phyloP scores from a whole-genome alignment of 64 coral and sea anemone genomes.

The Trachythela sp. region DNA sequence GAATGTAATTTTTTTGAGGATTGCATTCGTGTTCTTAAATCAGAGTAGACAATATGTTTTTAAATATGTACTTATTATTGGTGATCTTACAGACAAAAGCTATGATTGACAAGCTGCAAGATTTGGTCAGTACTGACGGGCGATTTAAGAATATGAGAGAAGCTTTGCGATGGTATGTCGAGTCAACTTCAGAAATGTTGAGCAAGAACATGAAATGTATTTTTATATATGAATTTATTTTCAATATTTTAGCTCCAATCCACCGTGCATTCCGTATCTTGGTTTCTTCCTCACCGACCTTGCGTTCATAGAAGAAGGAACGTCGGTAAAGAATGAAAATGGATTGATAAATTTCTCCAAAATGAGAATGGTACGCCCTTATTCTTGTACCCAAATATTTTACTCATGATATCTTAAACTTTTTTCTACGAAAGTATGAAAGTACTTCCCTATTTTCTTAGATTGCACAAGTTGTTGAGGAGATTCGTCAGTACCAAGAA shows the following conservation, averaged over 20 bases:
- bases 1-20: too few relatives aligned
- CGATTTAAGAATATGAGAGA: conserved; percentile 91
- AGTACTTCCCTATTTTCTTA: conserved; percentile 17
- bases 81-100: conserved; percentile 73
- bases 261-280: conserved; percentile 87
- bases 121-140: conserved; percentile 89
- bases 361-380: conserved; percentile 95
- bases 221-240: too few relatives aligned
- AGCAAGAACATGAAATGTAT: neutral
- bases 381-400: too few relatives aligned
- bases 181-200: neutral
- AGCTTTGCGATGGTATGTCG: conserved; percentile 80
- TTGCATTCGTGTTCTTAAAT: too few relatives aligned
- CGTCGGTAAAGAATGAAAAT: conserved; percentile 66
- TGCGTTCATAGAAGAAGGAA: conserved; percentile 95
- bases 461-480: conserved; percentile 92
- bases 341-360: conserved; percentile 97
- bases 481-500: conserved; percentile 91
- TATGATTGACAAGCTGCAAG: conserved; percentile 84
- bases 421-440: too few relatives aligned
- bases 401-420: too few relatives aligned
- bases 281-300: conserved; percentile 88
- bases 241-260: conserved; percentile 81
- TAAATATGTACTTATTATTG: too few relatives aligned
- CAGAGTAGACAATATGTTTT: too few relatives aligned